A percentile compares a stretch with the other conserved stretches of the same genome.
These are phyloP conservation scores for Cercopithecus petaurista DNA, from an alignment of 2,797 vertebrate species.

Conservation along the genomic window DNA sequence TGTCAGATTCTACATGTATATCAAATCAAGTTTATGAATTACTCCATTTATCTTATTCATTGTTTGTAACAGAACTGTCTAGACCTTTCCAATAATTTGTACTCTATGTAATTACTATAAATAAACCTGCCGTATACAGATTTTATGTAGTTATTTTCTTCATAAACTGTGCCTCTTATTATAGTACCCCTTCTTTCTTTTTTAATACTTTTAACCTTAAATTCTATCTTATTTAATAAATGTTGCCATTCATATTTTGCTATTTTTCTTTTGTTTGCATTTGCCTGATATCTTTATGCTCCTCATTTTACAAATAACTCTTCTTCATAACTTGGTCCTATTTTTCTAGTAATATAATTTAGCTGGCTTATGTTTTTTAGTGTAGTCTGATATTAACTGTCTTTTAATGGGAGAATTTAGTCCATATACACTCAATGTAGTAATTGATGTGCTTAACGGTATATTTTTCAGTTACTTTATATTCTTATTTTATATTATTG, in stretches of 20 bases:
- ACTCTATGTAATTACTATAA: slow-evolving; percentile 4
- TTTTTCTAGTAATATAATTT: not conserved
- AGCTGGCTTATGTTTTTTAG: not conserved
- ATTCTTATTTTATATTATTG: not conserved
- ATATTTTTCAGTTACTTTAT: not conserved
- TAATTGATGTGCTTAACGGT: not conserved
- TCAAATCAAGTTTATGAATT: not conserved
- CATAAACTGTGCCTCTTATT: not conserved
- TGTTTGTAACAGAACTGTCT: not conserved
- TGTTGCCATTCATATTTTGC: not conserved
- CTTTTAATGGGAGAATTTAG: not conserved
- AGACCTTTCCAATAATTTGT: not conserved
- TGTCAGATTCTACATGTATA: not conserved
- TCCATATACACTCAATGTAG: not conserved
- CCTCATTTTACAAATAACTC: slow-evolving; percentile 2
- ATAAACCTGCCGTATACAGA: not conserved
- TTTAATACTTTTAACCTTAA: not conserved
- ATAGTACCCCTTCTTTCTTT: not conserved
- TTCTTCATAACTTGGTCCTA: not conserved
- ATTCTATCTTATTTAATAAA: not conserved
- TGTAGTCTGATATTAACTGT: not conserved
- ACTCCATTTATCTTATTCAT: not conserved
- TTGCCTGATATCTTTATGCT: not conserved
- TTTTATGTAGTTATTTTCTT: not conserved
- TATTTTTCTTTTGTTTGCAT: slow-evolving; percentile 18